Evolutionary conservation across 2,113 vertebrate species (phyloP), one percentile per base, ranked within the genome.

Genomic region (Girardinichthys multiradiatus): DNA sequence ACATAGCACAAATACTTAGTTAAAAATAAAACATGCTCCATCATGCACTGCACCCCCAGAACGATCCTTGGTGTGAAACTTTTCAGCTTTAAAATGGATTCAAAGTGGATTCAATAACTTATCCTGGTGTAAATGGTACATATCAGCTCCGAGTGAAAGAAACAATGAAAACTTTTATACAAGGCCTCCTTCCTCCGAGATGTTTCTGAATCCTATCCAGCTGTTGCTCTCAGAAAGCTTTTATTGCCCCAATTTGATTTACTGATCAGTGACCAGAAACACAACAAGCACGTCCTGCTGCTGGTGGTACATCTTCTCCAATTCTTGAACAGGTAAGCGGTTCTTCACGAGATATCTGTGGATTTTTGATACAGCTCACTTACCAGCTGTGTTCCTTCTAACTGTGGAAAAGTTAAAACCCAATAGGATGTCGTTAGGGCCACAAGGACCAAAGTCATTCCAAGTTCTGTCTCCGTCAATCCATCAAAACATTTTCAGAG

Each of bases 11-110:
- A 85, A 92, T 90, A 82, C 69, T 64, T 9, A 2, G 77, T 60
- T 85, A 78, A 90, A 92, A 91, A 90, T 91, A 92, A 73, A 78
- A 65, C 31, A 0, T 62, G 64, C n/a, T 58, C 45, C 30, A 8
- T 26, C 31, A 0, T 64, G 24, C 62, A 26, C 13, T 83, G 65
- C 86, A 85, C 80, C 83, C 64, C 64, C 37, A 70, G 57, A 30
- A 4, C 67, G 68, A 64, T 77, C 76, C 64, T 71, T 59, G 39
- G 62, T 57, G 70, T 77, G 64, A 77, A 82, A 77, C 68, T 84
- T 89, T 80, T 64, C 48, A 27, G 14, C 61, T 37, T 51, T 37
- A 4, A 24, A n/a, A 3, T 26, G 61, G 10, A 3, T 45, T 30
- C 21, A 35, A 64, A 28, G 8, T 19, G 1, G 62, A 37, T n/a